Conservation (phyloP, 2,797 vertebrate genomes). For the Chaetophractus vellerosus region DNA sequence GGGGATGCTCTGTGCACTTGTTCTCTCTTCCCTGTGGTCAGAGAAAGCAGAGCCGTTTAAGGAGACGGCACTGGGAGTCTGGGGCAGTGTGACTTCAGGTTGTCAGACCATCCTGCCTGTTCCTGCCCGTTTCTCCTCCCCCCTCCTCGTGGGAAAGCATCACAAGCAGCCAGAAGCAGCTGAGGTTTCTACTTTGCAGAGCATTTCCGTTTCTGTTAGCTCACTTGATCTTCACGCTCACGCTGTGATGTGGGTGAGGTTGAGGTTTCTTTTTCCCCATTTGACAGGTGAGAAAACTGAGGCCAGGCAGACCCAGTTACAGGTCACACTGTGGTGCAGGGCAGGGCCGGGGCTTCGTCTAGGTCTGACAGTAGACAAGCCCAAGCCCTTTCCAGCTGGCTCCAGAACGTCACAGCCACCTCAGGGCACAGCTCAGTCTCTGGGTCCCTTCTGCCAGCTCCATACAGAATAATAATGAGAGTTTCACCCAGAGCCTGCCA, state of each 20-base stretch:
- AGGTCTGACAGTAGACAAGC: not conserved
- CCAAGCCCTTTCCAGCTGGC: not conserved
- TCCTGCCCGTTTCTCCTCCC: not conserved
- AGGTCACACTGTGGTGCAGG: not conserved
- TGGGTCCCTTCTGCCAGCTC: not conserved
- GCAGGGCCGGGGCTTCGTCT: not conserved
- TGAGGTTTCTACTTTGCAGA: not conserved
- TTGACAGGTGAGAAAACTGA: conserved; percentile 36
- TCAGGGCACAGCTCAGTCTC: not conserved
- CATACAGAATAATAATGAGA: not conserved
- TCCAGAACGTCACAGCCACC: not conserved
- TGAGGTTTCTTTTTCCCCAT: not conserved
- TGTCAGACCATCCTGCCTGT: not conserved
- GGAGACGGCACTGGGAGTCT: not conserved
- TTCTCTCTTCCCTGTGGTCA: not conserved
- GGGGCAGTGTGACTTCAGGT: not conserved
- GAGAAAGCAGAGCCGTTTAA: not conserved
- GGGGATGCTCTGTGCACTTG: not conserved
- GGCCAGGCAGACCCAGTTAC: not conserved
- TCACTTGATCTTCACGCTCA: not conserved
- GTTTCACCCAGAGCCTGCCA: not conserved
- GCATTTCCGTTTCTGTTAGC: not conserved
- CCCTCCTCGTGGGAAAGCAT: not conserved
- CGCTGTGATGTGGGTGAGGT: not conserved
- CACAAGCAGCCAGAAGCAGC: not conserved